Conservation (phyloP, 2,113 vertebrate species). For the Paradoxurus hermaphroditus region DNA sequence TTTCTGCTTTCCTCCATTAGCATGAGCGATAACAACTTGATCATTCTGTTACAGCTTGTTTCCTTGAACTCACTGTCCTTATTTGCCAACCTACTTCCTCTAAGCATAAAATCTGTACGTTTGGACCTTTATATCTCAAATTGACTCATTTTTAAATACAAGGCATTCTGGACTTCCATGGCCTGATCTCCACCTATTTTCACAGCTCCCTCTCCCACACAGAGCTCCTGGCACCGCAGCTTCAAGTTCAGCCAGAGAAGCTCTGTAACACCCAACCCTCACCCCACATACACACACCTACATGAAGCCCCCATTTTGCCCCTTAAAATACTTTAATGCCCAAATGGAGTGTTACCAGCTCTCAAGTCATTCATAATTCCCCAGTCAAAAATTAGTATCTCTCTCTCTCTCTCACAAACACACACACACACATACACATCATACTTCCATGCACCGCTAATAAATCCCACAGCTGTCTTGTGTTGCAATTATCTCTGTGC, state of each 20-base stretch:
- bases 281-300: neutral
- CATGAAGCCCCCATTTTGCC: neutral
- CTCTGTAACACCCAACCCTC: neutral
- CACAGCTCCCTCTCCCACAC: constrained; percentile 42
- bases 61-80: neutral
- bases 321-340: constrained; percentile 31
- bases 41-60: neutral
- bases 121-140: constrained; percentile 28
- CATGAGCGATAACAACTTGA: neutral
- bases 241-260: constrained; percentile 27
- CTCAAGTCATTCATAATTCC: constrained; percentile 23
- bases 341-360: neutral
- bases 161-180: neutral
- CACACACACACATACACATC: neutral
- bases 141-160: constrained; percentile 60
- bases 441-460: constrained; percentile 11
- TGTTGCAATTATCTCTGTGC: constrained; percentile 17
- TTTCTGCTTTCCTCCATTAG: neutral
- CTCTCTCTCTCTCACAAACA: neutral
- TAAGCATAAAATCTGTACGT: neutral
- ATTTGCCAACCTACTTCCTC: neutral
- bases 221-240: neutral
- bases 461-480: constrained; percentile 45
- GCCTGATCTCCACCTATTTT: constrained; percentile 33
- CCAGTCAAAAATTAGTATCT: constrained; percentile 25